These are phyloP conservation scores for Camponotus fellah DNA, from an alignment of 2,888 invertebrate genomes.

Conservation along the genomic window DNA sequence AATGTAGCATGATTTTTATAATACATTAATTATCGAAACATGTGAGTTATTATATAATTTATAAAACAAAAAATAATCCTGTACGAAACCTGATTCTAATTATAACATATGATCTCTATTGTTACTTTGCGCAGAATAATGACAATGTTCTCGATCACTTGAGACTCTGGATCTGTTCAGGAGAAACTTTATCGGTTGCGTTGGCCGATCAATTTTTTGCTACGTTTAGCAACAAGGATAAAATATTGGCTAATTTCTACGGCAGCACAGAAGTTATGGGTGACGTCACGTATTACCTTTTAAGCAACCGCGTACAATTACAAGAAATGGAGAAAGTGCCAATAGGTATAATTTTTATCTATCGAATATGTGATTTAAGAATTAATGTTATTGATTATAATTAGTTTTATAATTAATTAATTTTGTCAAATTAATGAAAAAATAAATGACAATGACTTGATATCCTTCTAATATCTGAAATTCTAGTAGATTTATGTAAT, in stretches of 20 bases:
- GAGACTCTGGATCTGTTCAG: slow-evolving; percentile 95
- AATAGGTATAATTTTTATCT: slow-evolving; percentile 88
- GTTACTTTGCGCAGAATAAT: slow-evolving; percentile 84
- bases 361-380: background rate
- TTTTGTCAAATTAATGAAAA: background rate
- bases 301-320: slow-evolving; percentile 89
- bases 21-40: background rate
- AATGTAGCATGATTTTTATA: background rate
- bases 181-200: slow-evolving; percentile 92
- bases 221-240: slow-evolving; percentile 89
- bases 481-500: background rate
- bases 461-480: background rate
- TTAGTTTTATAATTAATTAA: no score
- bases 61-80: background rate
- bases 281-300: slow-evolving; percentile 93
- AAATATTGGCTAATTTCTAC: slow-evolving; percentile 94
- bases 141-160: slow-evolving; percentile 88
- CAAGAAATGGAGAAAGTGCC: slow-evolving; percentile 91
- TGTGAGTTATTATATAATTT: background rate
- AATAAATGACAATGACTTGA: background rate
- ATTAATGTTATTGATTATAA: background rate
- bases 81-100: background rate
- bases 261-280: slow-evolving; percentile 97
- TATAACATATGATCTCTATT: background rate
- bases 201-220: slow-evolving; percentile 92